These are phyloP conservation scores for Leptodactylus fuscus DNA, from an alignment of 2,113 vertebrate species.

Conservation along the genomic window DNA sequence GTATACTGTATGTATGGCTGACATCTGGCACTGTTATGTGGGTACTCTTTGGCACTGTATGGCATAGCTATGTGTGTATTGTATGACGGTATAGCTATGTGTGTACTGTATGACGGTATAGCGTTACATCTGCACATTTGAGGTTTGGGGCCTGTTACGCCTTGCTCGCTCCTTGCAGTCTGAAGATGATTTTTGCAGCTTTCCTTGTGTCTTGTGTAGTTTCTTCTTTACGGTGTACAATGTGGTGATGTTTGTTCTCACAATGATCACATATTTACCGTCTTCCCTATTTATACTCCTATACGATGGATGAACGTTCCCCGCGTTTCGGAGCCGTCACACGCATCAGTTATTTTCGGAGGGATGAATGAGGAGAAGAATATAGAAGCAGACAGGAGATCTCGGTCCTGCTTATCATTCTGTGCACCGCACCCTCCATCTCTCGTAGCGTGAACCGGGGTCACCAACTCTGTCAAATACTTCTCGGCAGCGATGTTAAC, in stretches of 20 bases:
- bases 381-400: constrained; percentile 22
- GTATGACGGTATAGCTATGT: not conserved
- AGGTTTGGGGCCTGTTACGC: too few species aligned
- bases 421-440: constrained; percentile 3
- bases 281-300: not conserved
- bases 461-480: not conserved
- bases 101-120: too few species aligned
- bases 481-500: not conserved
- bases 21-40: too few species aligned
- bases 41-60: too few species aligned
- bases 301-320: not conserved
- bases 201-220: too few species aligned
- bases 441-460: not conserved
- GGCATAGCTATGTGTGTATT: not conserved
- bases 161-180: too few species aligned
- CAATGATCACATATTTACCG: not conserved
- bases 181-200: too few species aligned
- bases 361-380: not conserved
- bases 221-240: too few species aligned
- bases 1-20: too few species aligned
- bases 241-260: not conserved
- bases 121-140: too few species aligned
- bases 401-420: constrained; percentile 3
- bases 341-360: not conserved
- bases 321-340: not conserved